These are phyloP conservation scores for Pantelozetes paolii DNA, from an alignment of 2,888 invertebrate genomes.

Conservation along the genomic window DNA sequence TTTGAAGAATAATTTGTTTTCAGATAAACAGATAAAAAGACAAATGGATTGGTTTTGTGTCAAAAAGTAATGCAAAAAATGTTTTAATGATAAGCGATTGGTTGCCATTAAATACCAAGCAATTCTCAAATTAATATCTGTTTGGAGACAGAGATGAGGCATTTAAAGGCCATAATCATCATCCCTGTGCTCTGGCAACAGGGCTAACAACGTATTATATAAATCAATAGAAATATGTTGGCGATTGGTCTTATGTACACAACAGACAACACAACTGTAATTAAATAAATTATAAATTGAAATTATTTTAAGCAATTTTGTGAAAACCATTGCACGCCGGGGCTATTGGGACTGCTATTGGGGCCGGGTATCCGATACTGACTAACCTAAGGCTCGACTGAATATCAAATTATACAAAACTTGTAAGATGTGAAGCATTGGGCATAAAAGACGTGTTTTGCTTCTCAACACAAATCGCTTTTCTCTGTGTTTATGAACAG, in stretches of 20 bases:
- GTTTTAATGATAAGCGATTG: slow-evolving; percentile 2
- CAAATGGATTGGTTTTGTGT: not conserved
- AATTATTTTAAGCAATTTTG: slow-evolving; percentile 27
- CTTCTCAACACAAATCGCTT: slow-evolving; percentile 2
- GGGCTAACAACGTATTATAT: not conserved
- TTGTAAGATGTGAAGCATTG: slow-evolving; percentile 23
- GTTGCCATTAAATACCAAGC: not conserved
- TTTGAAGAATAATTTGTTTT: not conserved
- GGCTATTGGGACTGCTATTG: not conserved
- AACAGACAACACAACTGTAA: slow-evolving; percentile 17
- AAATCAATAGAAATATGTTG: slow-evolving; percentile 33
- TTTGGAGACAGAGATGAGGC: not conserved
- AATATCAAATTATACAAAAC: slow-evolving; percentile 34
- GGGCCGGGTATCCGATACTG: not conserved
- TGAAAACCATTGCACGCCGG: slow-evolving; percentile 17
- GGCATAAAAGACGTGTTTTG: slow-evolving; percentile 28
- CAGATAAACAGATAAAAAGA: not conserved
- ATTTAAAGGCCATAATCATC: slow-evolving; percentile 14
- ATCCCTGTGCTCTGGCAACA: not conserved
- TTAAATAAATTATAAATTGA: slow-evolving; percentile 31
- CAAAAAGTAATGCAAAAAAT: not conserved
- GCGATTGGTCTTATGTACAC: slow-evolving; percentile 35
- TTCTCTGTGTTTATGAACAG: not conserved
- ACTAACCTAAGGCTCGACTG: slow-evolving; percentile 12
- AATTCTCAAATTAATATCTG: slow-evolving; percentile 12